Conservation (phyloP, 2,113 vertebrate species). For the Tetrao urogallus region DNA sequence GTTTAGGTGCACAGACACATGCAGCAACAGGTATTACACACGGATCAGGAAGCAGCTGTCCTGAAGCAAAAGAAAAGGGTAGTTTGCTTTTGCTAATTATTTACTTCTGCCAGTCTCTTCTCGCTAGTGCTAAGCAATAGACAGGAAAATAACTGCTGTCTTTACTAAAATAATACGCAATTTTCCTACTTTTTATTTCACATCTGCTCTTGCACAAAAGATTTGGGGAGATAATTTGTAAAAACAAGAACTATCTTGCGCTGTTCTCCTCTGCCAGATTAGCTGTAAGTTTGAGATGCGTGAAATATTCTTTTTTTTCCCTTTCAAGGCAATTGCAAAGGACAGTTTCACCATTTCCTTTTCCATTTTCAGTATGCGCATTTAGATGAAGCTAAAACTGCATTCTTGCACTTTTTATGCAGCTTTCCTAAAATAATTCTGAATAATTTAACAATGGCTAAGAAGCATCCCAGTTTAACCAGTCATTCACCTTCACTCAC, state of each 20-base stretch:
- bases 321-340: slow-evolving; percentile 29
- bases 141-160: slow-evolving; percentile 16
- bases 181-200: slow-evolving; percentile 1
- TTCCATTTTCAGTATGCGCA: slow-evolving; percentile 53
- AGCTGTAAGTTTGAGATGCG: slow-evolving; percentile 7
- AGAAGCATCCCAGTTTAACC: slow-evolving; percentile 64
- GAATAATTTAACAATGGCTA: slow-evolving; percentile 61
- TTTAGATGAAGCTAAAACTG: slow-evolving; percentile 69
- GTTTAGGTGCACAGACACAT: not conserved
- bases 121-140: not conserved
- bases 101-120: slow-evolving; percentile 16
- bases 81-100: slow-evolving; percentile 22
- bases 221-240: not conserved
- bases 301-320: not conserved
- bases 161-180: not conserved
- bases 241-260: not conserved
- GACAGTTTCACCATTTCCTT: slow-evolving; percentile 47
- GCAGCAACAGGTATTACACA: not conserved
- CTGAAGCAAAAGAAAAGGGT: not conserved
- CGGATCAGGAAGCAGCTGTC: not conserved
- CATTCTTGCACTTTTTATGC: slow-evolving; percentile 58
- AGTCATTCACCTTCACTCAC: slow-evolving; percentile 30
- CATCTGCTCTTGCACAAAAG: not conserved
- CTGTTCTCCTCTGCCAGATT: not conserved
- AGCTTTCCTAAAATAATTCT: slow-evolving; percentile 69